These are phyloP conservation scores for Holcopasites calliopsidis DNA, from an alignment of 1,140 invertebrate genomes.

Conservation along the genomic window DNA sequence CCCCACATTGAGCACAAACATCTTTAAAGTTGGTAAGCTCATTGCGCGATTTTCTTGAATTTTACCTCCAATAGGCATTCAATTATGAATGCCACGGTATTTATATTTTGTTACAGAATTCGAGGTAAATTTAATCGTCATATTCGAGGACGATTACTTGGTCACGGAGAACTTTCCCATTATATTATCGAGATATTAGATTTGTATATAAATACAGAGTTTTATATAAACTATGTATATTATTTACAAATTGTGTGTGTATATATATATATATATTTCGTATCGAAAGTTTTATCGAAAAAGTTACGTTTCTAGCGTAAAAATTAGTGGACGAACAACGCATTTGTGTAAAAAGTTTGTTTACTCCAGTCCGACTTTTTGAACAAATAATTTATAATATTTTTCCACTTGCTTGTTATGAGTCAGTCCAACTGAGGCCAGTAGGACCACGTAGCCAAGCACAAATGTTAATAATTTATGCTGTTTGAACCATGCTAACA, in stretches of 20 bases:
- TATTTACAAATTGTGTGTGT: slow-evolving; percentile 50
- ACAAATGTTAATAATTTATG: slow-evolving; percentile 78
- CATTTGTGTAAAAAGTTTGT: background rate
- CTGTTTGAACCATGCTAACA: slow-evolving; percentile 75
- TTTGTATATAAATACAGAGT: slow-evolving; percentile 26
- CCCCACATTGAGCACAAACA: slow-evolving; percentile 92
- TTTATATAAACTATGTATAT: slow-evolving; percentile 49
- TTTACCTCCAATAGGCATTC: too few relatives aligned
- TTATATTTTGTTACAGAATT: slow-evolving; percentile 90
- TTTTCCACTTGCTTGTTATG: slow-evolving; percentile 77
- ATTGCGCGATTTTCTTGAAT: slow-evolving; percentile 6
- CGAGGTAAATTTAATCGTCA: slow-evolving; percentile 95
- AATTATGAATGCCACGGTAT: too few relatives aligned
- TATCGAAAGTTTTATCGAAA: slow-evolving; percentile 34
- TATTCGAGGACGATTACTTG: slow-evolving; percentile 95
- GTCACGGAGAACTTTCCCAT: slow-evolving; percentile 98
- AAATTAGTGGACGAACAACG: slow-evolving; percentile 18
- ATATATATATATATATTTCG: slow-evolving; percentile 47
- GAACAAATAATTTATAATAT: slow-evolving; percentile 75
- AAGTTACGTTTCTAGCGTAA: slow-evolving; percentile 4
- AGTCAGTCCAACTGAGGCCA: slow-evolving; percentile 77
- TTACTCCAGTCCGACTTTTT: slow-evolving; percentile 74
- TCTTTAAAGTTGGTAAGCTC: slow-evolving; percentile 96
- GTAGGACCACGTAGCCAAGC: slow-evolving; percentile 76
- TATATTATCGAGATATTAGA: slow-evolving; percentile 83